Evolutionary conservation across 2,113 vertebrate genomes (phyloP).

Genomic region (Odontesthes bonariensis): DNA sequence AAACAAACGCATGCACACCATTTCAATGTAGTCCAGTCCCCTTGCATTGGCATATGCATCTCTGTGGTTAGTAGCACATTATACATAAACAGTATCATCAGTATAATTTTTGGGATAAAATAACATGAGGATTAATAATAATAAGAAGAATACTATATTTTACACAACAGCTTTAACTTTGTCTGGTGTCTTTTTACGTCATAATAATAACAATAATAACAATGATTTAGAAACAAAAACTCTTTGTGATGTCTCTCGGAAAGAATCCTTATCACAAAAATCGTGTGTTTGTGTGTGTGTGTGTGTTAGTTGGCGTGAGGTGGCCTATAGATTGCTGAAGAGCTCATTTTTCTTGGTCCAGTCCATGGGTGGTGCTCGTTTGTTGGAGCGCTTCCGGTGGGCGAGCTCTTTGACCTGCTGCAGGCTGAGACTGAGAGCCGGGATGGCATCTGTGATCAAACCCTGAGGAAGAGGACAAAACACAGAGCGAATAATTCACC

Average conservation of each 20-base stretch:
- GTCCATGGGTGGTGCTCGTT: slow-evolving; percentile 96
- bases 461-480: slow-evolving; percentile 30
- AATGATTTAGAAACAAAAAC: not conserved
- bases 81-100: slow-evolving; percentile 31
- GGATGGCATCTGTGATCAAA: slow-evolving; percentile 72
- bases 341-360: slow-evolving; percentile 99
- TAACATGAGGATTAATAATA: slow-evolving; percentile 61
- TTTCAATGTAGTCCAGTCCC: slow-evolving; percentile 44
- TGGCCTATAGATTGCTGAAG: slow-evolving; percentile 93
- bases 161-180: slow-evolving; percentile 50
- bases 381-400: slow-evolving; percentile 94
- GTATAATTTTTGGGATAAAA: slow-evolving; percentile 62
- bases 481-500: too few relatives aligned
- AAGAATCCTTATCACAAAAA: slow-evolving; percentile 28
- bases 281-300: slow-evolving; percentile 20
- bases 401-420: slow-evolving; percentile 94
- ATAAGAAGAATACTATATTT: slow-evolving; percentile 45
- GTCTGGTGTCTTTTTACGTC: not conserved
- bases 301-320: slow-evolving; percentile 12
- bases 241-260: slow-evolving; percentile 20
- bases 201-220: not conserved
- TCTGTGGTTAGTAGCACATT: slow-evolving; percentile 75
- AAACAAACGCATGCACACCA: not conserved
- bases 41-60: slow-evolving; percentile 42
- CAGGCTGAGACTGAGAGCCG: slow-evolving; percentile 90